Evolutionary conservation across 2,888 invertebrate genomes (phyloP).

Genomic region (Drosophila phalerata): DNA sequence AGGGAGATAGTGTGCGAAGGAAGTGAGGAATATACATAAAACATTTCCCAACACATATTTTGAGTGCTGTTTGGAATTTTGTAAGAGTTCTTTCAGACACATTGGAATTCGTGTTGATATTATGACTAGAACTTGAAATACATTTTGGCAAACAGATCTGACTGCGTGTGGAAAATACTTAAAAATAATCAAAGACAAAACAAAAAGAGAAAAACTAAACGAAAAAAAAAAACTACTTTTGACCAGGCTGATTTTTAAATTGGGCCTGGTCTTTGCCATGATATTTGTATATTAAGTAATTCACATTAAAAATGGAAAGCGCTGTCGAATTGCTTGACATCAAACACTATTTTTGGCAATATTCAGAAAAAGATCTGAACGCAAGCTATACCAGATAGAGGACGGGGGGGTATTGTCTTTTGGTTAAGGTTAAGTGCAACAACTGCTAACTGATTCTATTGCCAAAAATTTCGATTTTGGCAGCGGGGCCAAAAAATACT

Average conservation of each 20-base stretch:
- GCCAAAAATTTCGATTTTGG: conserved; percentile 69
- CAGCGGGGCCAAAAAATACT: conserved; percentile 61
- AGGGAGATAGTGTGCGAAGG: neutral
- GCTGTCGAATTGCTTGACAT: conserved; percentile 46
- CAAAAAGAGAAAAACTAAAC: neutral
- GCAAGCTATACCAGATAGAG: neutral
- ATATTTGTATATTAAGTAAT: conserved; percentile 57
- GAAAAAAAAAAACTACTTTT: conserved; percentile 4
- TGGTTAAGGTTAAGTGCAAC: conserved; percentile 75
- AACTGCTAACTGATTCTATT: conserved; percentile 23
- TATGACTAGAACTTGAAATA: conserved; percentile 38
- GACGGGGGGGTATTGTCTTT: conserved; percentile 12
- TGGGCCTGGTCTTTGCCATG: neutral
- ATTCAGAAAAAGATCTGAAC: conserved; percentile 25
- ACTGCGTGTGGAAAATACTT: conserved; percentile 38
- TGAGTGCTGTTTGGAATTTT: conserved; percentile 62
- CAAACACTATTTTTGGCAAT: conserved; percentile 57
- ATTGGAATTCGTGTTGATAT: conserved; percentile 39
- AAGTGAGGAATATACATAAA: neutral
- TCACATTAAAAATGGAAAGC: conserved; percentile 46
- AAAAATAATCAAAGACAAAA: conserved; percentile 25
- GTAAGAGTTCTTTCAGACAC: conserved; percentile 60
- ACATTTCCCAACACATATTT: conserved; percentile 55
- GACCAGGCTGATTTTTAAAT: neutral
- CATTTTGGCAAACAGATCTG: conserved; percentile 46